Conservation (phyloP, 2,113 vertebrate genomes). For the sheep (Ovis aries) region DNA sequence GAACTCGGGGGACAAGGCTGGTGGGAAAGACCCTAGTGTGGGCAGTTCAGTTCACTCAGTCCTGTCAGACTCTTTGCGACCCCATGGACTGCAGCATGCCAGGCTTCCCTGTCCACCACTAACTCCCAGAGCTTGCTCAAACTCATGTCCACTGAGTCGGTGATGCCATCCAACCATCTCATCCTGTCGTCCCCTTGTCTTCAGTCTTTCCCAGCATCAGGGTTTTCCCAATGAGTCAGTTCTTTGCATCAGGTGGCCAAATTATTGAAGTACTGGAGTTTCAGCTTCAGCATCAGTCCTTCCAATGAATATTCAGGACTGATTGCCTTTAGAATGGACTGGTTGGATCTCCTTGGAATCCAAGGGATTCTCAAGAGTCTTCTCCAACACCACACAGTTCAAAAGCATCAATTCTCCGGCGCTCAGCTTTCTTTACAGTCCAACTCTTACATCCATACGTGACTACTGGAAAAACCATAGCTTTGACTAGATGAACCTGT, state of each 20-base stretch:
- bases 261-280: neutral
- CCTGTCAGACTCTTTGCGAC: accelerated
- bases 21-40: neutral
- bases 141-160: neutral
- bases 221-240: neutral
- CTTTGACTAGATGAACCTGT: neutral
- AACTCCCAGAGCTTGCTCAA: neutral
- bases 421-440: neutral
- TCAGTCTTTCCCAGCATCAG: neutral
- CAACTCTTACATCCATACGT: neutral
- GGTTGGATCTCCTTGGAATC: neutral
- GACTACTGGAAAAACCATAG: neutral
- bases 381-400: neutral
- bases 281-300: neutral
- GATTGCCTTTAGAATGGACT: neutral
- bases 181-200: neutral
- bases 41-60: neutral
- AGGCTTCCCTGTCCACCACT: neutral
- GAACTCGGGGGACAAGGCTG: neutral
- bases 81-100: neutral
- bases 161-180: neutral
- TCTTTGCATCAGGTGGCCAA: neutral
- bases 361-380: neutral
- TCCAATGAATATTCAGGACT: neutral
- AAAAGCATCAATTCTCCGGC: neutral